Percentiles rank a stretch among this genome's conserved stretches.
These are phyloP conservation scores for Pipistrellus pygmaeus DNA, from an alignment of 2,797 vertebrate genomes.

Conservation along the genomic window DNA sequence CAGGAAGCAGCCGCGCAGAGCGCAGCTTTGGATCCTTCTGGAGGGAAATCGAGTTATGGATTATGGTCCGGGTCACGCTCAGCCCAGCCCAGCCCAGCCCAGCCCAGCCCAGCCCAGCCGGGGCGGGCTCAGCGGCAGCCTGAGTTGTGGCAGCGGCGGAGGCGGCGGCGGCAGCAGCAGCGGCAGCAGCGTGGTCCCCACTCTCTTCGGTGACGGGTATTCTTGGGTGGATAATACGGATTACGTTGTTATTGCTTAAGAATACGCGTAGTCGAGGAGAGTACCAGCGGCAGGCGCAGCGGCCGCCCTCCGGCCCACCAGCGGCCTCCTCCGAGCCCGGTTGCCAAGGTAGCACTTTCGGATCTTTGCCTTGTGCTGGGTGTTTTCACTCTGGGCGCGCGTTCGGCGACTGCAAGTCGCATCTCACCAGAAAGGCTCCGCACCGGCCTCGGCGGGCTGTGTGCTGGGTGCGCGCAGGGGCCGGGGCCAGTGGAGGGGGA, in stretches of 20 bases:
- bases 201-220: constrained; percentile 99
- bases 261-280: constrained; percentile 99
- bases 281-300: constrained; percentile 93
- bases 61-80: constrained; percentile 88
- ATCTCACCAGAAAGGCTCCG: constrained; percentile 24
- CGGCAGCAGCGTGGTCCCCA: constrained; percentile 87
- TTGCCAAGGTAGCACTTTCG: constrained; percentile 91
- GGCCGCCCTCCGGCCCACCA: constrained; percentile 87
- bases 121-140: constrained; percentile 75
- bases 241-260: constrained; percentile 99
- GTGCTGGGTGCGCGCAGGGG: constrained; percentile 37
- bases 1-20: constrained; percentile 79
- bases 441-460: constrained; percentile 21
- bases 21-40: constrained; percentile 89
- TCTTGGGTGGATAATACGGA: constrained; percentile 99
- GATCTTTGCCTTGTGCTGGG: constrained; percentile 83
- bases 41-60: constrained; percentile 90
- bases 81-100: constrained; percentile 84
- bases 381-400: constrained; percentile 74
- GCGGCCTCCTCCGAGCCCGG: constrained; percentile 85
- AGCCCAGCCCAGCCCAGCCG: constrained; percentile 79
- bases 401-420: background rate
- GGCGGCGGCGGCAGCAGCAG: constrained; percentile 51
- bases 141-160: constrained; percentile 72
- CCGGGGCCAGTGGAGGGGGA: background rate